Evolutionary conservation across 2,113 vertebrate species (phyloP).

Genomic region (Eurystomus gularis): DNA sequence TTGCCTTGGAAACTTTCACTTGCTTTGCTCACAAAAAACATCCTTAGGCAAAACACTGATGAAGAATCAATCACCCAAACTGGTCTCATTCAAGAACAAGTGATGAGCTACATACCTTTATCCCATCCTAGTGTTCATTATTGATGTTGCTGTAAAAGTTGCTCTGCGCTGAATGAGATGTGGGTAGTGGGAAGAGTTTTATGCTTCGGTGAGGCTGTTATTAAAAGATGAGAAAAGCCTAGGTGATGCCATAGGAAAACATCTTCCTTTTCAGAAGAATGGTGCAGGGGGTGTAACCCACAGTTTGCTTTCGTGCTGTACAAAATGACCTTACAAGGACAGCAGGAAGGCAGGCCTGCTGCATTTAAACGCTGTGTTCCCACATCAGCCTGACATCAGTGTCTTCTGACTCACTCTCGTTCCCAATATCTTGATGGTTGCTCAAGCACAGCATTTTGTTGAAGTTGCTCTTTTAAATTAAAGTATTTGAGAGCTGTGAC

Average conservation of each 20-base stretch:
- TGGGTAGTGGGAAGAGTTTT: not conserved
- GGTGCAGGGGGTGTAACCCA: not conserved
- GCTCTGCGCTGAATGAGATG: not conserved
- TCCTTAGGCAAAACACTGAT: not conserved
- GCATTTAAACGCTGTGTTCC: not conserved
- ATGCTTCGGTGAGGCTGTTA: not conserved
- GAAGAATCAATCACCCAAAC: not conserved
- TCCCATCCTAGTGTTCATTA: not conserved
- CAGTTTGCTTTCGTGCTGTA: not conserved
- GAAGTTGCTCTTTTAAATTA: not conserved
- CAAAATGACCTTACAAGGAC: not conserved
- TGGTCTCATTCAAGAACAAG: not conserved
- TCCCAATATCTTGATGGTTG: not conserved
- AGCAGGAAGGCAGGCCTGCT: not conserved
- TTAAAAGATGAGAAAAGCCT: not conserved
- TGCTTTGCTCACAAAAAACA: not conserved
- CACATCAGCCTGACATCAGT: not conserved
- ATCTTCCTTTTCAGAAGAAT: not conserved
- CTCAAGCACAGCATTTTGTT: not conserved
- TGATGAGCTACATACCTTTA: not conserved
- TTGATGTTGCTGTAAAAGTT: not conserved
- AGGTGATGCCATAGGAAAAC: not conserved
- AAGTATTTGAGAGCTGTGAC: not conserved
- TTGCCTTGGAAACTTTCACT: not conserved
- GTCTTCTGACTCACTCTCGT: not conserved